Evolutionary conservation across 2,113 vertebrate species (phyloP), one percentile per base, ranked within the genome.

Genomic region (Acanthisitta chloris): DNA sequence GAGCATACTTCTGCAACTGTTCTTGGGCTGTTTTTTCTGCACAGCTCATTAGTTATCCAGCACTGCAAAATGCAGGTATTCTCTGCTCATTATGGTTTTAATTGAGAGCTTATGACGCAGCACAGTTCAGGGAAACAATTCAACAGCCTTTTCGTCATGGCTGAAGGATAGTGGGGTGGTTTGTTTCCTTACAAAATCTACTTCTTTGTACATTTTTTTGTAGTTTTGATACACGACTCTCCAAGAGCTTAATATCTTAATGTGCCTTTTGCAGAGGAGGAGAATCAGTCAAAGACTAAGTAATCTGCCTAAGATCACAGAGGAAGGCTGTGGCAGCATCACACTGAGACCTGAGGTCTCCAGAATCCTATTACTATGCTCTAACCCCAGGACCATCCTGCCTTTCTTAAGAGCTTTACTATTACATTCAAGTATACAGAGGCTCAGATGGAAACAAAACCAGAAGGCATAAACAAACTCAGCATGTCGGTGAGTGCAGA

Each of bases 331-430:
- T 92, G 72, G 82, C 64, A 95, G 85, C 85, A 81, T 83, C 90
- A 78, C 38, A 55, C 54, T 45, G 82, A 93, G 94, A 92, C 90
- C 76, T 36, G 46, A 86, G 90, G 87, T 93, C 84, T 92, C 74
- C 85, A 88, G 93, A 94, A 91, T 94, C 88, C 72, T 81, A 86
- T 95, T 95, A 96, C 67, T 83, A n/a, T 66, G 64, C 51, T 88
- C 79, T 94, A 96, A 91, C 70, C 70, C 79, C 88, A 79, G 94
- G 79, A 86, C 67, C 34, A 74, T 61, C 71, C 46, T 73, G 79
- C 40, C 43, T 81, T 72, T 82, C 87, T 78, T 93, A 93, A 94
- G 94, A 95, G 85, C 82, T 95, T 94, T 88, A 78, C 72, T 90
- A 64, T 88, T 86, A 48, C n/a, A 73, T 96, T 73, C 76, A 81